These are phyloP conservation scores for Chloroceryle aenea DNA, from an alignment of 2,113 vertebrate genomes.

Conservation along the genomic window DNA sequence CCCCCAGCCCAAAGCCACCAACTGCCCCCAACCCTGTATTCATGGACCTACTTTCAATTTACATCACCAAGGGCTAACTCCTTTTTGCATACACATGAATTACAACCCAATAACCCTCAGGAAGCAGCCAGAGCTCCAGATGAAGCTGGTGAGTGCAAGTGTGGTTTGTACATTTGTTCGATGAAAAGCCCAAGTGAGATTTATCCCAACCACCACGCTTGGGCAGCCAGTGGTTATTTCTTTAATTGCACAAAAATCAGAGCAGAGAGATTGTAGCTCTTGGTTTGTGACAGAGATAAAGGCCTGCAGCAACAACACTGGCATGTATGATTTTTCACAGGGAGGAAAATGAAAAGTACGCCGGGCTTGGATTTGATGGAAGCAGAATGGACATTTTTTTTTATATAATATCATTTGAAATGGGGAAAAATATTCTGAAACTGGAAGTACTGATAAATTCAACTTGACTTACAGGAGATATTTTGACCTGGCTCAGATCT, in stretches of 20 bases:
- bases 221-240: background rate
- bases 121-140: background rate
- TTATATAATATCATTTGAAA: background rate
- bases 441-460: background rate
- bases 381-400: background rate
- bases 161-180: background rate
- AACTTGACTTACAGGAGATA: background rate
- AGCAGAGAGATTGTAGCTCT: background rate
- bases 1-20: no score
- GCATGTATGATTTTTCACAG: background rate
- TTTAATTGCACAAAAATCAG: background rate
- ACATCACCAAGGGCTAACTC: background rate
- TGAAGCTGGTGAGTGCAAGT: background rate
- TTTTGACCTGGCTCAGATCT: background rate
- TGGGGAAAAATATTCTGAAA: background rate
- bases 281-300: background rate
- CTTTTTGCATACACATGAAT: background rate
- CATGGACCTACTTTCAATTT: background rate
- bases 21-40: background rate
- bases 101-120: background rate
- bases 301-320: background rate
- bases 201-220: accelerated
- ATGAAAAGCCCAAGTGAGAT: background rate
- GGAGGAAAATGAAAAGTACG: background rate
- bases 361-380: background rate